A percentile compares a stretch with the other conserved stretches of the same genome.
phyloP scores from a whole-genome alignment of 1,140 invertebrate genomes.

The Kradibia gibbosae region DNA sequence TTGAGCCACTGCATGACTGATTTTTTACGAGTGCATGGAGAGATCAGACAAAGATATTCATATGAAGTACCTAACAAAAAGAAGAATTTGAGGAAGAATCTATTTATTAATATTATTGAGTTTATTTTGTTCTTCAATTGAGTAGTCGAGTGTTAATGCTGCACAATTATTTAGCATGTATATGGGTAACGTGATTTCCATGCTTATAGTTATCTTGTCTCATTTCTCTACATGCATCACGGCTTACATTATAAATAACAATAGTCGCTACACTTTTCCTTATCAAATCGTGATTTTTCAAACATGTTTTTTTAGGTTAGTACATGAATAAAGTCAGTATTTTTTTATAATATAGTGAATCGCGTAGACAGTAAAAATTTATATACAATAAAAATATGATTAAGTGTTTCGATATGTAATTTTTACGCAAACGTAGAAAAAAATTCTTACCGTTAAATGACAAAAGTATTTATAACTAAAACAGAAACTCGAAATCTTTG shows the following conservation, averaged over 20 bases:
- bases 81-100: background rate
- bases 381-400: background rate
- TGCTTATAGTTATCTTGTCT: background rate
- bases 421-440: background rate
- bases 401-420: background rate
- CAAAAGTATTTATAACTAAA: background rate
- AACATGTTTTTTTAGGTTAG: background rate
- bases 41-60: background rate
- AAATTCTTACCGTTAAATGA: background rate
- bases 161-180: background rate
- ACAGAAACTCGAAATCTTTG: background rate
- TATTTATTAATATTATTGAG: conserved; percentile 18
- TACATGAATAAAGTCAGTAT: background rate
- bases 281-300: background rate
- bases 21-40: background rate
- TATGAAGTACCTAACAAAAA: conserved; percentile 2
- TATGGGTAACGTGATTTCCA: background rate
- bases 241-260: background rate
- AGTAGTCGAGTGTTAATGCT: background rate
- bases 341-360: background rate
- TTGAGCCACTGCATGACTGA: background rate
- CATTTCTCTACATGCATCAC: background rate
- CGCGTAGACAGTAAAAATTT: background rate
- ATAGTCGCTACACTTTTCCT: background rate
- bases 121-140: conserved; percentile 12